Evolutionary conservation across 2,888 invertebrate genomes (phyloP), one percentile per base, ranked within the genome.

Genomic region (Dusona sp.): DNA sequence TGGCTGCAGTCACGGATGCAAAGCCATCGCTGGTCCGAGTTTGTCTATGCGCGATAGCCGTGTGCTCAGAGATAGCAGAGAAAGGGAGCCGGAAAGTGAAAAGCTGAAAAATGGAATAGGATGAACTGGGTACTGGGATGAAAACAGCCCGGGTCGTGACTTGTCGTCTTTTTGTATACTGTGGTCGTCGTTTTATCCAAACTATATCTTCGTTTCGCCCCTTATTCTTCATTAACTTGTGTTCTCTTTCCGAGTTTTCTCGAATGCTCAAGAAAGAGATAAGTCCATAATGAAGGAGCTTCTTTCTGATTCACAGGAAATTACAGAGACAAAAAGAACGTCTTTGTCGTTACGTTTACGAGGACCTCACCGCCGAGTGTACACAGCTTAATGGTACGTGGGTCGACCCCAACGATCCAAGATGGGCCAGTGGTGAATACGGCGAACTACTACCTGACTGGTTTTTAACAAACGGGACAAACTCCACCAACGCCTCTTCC

Each of bases 261-360:
- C 33, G 11, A 61, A 64, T 25, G 36, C 61, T 22, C 33, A 57
- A 22, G 13, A 29, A 61, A 22, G 38, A 67, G 64, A 68, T 57
- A n/a, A 82, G 22, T 51, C 54, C 38, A 61, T 87, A 84, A 88
- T 84, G 74, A 82, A 77, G 64, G 29, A 48, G 75, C 19, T 51
- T 75, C 83, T 78, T 74, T 77, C 65, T 87, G 33, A 82, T 88
- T 91, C 87, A 51, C 95, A 97, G 97, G 97, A 97, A 97, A 95
- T 95, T 96, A 80, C 96, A 96, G 91, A 97, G 96, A 93, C 96
- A 97, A 93, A 96, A 96, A 88, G 97, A 97, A 91, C 96, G 96
- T 87, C 94, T 97, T 45, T 98, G 98, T 94, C 95, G 96, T 89
- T 95, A 96, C 86, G 94, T 96, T 85, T 96, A 96, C 94, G 95